phyloP scores from a whole-genome alignment of 2,113 vertebrate species.

The Ptilonorhynchus violaceus region DNA sequence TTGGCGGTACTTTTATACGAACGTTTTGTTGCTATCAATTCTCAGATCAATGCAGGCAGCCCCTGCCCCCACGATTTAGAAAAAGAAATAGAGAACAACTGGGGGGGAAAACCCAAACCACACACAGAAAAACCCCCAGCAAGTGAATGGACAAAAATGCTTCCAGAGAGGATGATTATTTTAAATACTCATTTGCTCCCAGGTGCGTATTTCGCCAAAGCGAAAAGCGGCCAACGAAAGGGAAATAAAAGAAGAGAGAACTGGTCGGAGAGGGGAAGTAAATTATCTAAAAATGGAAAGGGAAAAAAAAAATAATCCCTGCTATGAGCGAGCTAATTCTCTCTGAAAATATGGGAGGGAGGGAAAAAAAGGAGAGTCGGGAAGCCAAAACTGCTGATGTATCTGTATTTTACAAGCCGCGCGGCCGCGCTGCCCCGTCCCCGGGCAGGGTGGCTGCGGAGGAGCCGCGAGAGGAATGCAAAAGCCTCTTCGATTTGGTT shows the following conservation, averaged over 20 bases:
- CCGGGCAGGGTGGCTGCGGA: not conserved
- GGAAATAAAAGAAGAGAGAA: not conserved
- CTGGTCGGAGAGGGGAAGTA: not conserved
- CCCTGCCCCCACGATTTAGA: not conserved
- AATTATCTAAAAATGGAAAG: not conserved
- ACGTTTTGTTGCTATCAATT: not conserved
- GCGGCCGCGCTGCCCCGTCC: not conserved
- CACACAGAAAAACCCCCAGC: rapidly evolving
- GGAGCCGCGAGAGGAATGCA: not conserved
- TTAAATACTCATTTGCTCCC: not conserved
- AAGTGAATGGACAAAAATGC: not conserved
- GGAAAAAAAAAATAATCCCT: not conserved
- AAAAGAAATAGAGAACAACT: not conserved
- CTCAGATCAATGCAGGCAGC: not conserved
- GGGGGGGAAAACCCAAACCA: not conserved
- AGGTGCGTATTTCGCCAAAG: not conserved
- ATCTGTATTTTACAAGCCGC: not conserved
- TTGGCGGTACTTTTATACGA: not conserved
- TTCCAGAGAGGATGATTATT: not conserved
- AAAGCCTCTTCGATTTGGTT: not conserved
- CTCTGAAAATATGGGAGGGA: not conserved
- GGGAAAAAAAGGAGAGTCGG: not conserved
- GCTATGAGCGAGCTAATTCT: not conserved
- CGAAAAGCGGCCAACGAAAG: not conserved
- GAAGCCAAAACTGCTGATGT: not conserved